phyloP scores from a whole-genome alignment of 2,888 invertebrate species.

The Poecilus cupreus region DNA sequence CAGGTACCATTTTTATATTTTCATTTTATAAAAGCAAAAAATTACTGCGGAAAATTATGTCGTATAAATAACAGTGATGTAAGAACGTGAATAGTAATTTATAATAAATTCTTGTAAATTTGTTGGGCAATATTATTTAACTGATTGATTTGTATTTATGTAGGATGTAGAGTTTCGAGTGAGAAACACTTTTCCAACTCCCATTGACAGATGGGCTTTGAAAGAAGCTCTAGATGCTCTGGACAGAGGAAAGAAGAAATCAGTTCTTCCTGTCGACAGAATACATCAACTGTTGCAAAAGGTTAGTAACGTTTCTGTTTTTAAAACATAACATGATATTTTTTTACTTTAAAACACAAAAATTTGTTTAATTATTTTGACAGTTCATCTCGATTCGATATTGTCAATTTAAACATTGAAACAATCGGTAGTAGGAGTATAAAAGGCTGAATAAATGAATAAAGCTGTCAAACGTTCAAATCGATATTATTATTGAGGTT shows the following conservation, averaged over 20 bases:
- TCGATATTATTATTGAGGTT: too few relatives aligned
- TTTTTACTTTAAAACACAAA: too few relatives aligned
- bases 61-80: background rate
- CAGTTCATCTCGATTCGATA: background rate
- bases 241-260: conserved; percentile 86
- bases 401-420: conserved; percentile 42
- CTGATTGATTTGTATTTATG: conserved; percentile 62
- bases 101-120: background rate
- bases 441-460: too few relatives aligned
- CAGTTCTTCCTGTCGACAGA: conserved; percentile 90
- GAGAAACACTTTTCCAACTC: conserved; percentile 93
- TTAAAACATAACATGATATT: too few relatives aligned
- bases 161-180: conserved; percentile 96
- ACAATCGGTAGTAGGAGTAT: too few relatives aligned
- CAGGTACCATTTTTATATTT: conserved; percentile 72
- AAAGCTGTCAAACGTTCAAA: too few relatives aligned
- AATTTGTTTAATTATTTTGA: too few relatives aligned
- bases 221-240: conserved; percentile 90
- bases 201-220: conserved; percentile 95
- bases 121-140: background rate
- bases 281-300: conserved; percentile 91
- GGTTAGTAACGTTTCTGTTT: conserved; percentile 72
- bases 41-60: background rate
- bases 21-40: background rate
- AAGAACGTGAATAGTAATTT: background rate